Conservation (phyloP, 2,113 vertebrate species). For the Megaceryle maxima region DNA sequence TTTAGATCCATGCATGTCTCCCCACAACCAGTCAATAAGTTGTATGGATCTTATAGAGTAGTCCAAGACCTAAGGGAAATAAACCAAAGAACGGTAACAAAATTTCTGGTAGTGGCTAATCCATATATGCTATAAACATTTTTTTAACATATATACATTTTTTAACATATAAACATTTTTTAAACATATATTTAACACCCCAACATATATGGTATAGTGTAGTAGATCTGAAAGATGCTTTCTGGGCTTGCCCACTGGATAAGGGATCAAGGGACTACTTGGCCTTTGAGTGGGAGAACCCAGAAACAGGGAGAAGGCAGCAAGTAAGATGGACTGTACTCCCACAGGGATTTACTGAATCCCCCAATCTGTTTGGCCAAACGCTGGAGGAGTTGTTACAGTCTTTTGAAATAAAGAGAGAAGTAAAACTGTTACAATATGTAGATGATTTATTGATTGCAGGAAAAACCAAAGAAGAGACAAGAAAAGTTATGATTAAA, state of each 20-base stretch:
- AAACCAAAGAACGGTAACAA: neutral
- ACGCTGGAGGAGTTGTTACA: neutral
- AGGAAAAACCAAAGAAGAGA: too few relatives aligned
- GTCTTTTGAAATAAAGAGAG: accelerated
- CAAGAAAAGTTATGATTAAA: too few relatives aligned
- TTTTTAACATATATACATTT: too few relatives aligned
- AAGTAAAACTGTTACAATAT: neutral
- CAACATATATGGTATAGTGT: neutral
- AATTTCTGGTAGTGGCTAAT: neutral
- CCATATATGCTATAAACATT: neutral
- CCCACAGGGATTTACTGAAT: neutral
- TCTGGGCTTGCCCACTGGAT: neutral
- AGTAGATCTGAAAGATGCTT: neutral
- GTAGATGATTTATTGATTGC: neutral
- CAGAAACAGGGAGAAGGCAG: neutral
- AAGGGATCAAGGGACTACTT: neutral
- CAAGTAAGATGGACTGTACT: neutral
- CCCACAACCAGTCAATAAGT: neutral
- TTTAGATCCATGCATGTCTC: neutral
- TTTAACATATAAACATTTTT: too few relatives aligned
- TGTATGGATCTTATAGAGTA: neutral
- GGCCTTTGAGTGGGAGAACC: neutral
- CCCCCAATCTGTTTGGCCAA: neutral
- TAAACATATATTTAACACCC: too few relatives aligned
- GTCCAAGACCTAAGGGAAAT: neutral